Evolutionary conservation across 1,140 invertebrate genomes (phyloP), one percentile per base, ranked within the genome.

Genomic region (Hermetia illucens): DNA sequence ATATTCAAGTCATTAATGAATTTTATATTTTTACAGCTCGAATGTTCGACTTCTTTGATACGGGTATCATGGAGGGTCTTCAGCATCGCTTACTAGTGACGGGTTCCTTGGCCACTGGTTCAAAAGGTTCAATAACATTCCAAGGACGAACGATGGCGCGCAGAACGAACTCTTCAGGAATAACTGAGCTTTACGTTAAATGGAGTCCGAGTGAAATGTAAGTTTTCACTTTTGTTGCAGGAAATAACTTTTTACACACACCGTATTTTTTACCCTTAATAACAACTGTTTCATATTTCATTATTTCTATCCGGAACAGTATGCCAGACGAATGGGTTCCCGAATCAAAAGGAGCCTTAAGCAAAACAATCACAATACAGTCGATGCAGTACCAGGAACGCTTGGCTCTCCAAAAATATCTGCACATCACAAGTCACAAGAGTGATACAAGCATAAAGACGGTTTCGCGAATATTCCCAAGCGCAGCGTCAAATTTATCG

Each of bases 21-120:
- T n/a, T n/a, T n/a, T n/a, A n/a, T n/a, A n/a, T n/a, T 37, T 55
- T 63, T 51, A 42, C 57, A 70, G 83, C 82, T 39, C 75, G 82
- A 36, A 75, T 82, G 68, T 85, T 86, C 55, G 87, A 91, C 62
- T 89, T 82, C 61, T 84, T 90, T 58, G 87, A 91, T 59, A 63
- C 78, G 38, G 81, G 83, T 21, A 79, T 83, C 36, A 90, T 90
- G 86, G 83, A 89, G 59, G 77, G 79, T 16, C 65, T 91, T 12
- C 79, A 84, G 55, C 76, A 80, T 52, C 70, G 73, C 43, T 55
- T 84, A 43, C 73, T 74, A 15, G 69, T 75, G 46, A 67, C 70
- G 31, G 69, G 77, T 49, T 75, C 73, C 12, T 37, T 58, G 1
- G 51, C 55, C 9, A 52, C 54, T 35, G 55, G 57, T 1, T 24